Base-by-base conservation (phyloP, 2,888 invertebrate species). In the Rhagonycha fulva region DNA sequence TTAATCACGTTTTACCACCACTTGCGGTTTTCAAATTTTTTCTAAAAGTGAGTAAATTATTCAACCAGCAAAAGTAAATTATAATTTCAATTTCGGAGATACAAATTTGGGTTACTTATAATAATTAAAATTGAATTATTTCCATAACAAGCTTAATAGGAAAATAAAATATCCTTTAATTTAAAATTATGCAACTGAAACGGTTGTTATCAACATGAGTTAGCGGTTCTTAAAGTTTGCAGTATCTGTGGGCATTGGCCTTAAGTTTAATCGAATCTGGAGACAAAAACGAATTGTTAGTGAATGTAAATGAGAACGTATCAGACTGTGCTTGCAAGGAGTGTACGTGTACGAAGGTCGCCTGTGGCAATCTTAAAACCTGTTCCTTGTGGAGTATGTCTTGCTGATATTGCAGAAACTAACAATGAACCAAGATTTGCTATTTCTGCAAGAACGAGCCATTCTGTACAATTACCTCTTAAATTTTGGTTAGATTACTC, bases 281-380 rank as follows among this genome's bases (percentile, higher is more conserved):
- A 83, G 83, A 83, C 82, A 83, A 83, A 83, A 83, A 83, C 83
- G 81, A 80, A 83, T 82, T 83, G 82, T 82, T 83, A 80, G 81
- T 81, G 81, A 83, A 83, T 83, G 81, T 82, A 83, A 83, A 83
- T 83, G 82, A 82, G 82, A 80, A 75, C 79, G 78, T 79, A 81
- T 79, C 79, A 76, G 78, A 77, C 74, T 67, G 62, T 68, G 72
- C 72, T 79, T 78, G 74, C 75, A 76, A 78, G 79, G 80, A 79
- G 80, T 80, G 80, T 80, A 78, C 78, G 78, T 74, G 75, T 75
- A 75, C 80, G 81, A 81, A 81, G 81, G 80, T 79, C 79, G 81
- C 80, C 81, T 74, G 75, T 78, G 78, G 81, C 80, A 68, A 73
- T 81, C 76, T 78, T 67, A 75, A 77, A 81, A 80, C 80, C 79